Evolutionary conservation across 2,113 vertebrate species (phyloP).

Genomic region (Pelecanoides urinatrix): DNA sequence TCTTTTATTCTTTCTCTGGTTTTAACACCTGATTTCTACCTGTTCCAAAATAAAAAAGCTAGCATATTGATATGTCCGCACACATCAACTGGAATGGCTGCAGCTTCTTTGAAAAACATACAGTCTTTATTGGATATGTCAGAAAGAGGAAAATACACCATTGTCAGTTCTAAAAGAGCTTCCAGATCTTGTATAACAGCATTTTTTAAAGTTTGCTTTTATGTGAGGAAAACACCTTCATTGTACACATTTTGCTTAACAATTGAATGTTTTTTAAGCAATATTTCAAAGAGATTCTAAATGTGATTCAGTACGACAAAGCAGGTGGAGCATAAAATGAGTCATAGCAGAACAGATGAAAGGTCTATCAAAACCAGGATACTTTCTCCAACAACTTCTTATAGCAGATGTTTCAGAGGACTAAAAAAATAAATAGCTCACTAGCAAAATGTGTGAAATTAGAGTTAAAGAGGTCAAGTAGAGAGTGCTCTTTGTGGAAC

Average conservation of each 20-base stretch:
- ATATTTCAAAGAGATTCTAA: background rate
- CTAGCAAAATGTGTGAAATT: background rate
- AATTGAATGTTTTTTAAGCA: background rate
- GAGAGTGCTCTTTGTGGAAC: background rate
- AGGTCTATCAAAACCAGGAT: background rate
- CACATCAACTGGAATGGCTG: background rate
- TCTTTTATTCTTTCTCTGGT: background rate
- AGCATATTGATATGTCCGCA: background rate
- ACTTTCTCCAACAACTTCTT: conserved; percentile 5
- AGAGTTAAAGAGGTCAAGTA: background rate
- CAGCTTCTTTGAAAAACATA: background rate
- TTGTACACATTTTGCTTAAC: background rate
- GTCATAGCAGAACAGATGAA: conserved; percentile 19
- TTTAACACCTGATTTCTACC: background rate
- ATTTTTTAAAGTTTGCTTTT: background rate
- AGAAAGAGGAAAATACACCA: background rate
- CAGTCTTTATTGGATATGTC: background rate
- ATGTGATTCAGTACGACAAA: conserved; percentile 1
- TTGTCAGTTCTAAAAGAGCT: background rate
- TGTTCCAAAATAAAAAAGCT: background rate
- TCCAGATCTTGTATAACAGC: background rate
- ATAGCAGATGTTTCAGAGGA: background rate
- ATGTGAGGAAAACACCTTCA: background rate
- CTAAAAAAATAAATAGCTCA: background rate
- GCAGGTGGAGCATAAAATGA: conserved; percentile 29